Conservation (phyloP, 2,113 vertebrate genomes). For the Oreotrochilus melanogaster region DNA sequence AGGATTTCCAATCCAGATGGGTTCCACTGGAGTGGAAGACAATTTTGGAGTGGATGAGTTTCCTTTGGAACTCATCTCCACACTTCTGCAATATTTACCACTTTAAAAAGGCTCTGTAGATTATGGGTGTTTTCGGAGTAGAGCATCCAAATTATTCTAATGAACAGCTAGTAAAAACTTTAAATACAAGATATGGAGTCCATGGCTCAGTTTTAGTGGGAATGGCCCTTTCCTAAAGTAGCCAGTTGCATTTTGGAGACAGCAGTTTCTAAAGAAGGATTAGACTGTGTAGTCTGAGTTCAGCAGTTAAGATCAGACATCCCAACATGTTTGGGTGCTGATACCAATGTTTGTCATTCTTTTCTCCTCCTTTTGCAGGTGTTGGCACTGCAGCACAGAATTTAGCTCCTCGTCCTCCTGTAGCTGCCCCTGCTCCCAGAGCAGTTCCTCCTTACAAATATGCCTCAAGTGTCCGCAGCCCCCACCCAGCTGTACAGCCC, state of each 20-base stretch:
- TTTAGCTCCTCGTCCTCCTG: constrained; percentile 87
- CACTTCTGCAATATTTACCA: constrained; percentile 67
- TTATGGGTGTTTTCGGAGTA: not conserved
- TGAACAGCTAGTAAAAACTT: not conserved
- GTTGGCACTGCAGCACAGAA: constrained; percentile 82
- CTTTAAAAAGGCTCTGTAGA: not conserved
- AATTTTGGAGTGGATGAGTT: not conserved
- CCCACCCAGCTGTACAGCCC: constrained; percentile 89
- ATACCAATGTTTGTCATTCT: not conserved
- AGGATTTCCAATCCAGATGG: constrained; percentile 78
- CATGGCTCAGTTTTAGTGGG: not conserved
- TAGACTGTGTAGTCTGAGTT: not conserved
- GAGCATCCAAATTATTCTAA: not conserved
- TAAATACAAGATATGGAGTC: not conserved
- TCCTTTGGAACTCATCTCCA: constrained; percentile 72
- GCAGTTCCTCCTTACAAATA: constrained; percentile 96
- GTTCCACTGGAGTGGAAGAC: not conserved
- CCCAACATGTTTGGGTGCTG: not conserved
- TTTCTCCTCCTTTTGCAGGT: constrained; percentile 51
- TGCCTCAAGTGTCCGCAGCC: constrained; percentile 88
- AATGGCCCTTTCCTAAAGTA: not conserved
- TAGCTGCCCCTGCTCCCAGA: constrained; percentile 85
- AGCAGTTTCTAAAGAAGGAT: not conserved
- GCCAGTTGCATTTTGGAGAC: not conserved
- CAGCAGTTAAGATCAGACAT: not conserved